These are phyloP conservation scores for Columba guinea DNA, from an alignment of 2,797 vertebrate species.

Conservation along the genomic window DNA sequence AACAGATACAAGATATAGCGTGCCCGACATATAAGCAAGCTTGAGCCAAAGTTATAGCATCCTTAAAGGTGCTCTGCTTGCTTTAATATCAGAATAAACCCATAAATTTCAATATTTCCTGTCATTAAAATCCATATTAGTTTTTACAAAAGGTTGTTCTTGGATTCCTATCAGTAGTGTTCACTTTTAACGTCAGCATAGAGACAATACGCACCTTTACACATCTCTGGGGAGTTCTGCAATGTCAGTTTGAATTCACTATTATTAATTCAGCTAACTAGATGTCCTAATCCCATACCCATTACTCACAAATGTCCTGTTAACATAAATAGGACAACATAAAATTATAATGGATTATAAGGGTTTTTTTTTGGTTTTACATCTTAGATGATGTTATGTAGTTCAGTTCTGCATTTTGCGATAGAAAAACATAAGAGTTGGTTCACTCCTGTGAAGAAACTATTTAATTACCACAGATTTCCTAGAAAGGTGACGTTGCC, in stretches of 20 bases:
- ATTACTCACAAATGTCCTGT: background rate
- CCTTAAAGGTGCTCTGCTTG: background rate
- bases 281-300: background rate
- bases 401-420: background rate
- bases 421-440: background rate
- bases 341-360: background rate
- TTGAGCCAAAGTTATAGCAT: background rate
- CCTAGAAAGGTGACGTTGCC: background rate
- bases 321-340: background rate
- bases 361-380: background rate
- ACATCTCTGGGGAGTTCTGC: background rate
- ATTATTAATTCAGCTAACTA: background rate
- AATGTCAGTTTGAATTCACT: background rate
- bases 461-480: background rate
- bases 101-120: background rate
- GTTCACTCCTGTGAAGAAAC: background rate
- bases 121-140: background rate
- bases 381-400: background rate
- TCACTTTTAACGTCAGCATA: background rate
- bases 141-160: background rate
- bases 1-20: background rate
- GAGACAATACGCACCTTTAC: background rate
- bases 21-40: background rate
- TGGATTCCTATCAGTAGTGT: background rate
- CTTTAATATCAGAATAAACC: background rate